Conservation (phyloP, 2,113 vertebrate genomes). For the Mirza zaza region DNA sequence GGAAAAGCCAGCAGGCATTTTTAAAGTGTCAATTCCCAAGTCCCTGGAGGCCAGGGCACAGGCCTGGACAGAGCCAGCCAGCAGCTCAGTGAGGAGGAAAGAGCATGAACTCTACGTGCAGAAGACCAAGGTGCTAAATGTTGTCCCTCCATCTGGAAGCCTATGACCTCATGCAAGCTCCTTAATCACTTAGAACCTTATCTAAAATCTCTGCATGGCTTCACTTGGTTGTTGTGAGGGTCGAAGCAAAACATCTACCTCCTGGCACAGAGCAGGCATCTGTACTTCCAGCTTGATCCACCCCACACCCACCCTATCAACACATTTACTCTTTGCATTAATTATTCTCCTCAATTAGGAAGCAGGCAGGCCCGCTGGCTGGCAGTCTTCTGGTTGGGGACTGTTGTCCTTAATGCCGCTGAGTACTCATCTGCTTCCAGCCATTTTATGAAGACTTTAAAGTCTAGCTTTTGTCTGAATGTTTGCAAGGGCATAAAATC, state of each 20-base stretch:
- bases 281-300: neutral
- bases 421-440: neutral
- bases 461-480: neutral
- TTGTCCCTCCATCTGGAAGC: neutral
- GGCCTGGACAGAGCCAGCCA: neutral
- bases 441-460: neutral
- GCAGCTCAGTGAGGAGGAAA: neutral
- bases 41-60: constrained; percentile 64
- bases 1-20: constrained; percentile 8
- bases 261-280: neutral
- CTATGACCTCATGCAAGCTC: neutral
- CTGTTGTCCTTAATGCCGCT: neutral
- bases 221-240: neutral
- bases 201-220: neutral
- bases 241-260: neutral
- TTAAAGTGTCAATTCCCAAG: constrained; percentile 48
- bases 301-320: neutral
- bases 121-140: neutral
- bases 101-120: neutral
- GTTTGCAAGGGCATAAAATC: neutral
- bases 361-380: neutral
- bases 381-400: neutral
- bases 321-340: neutral
- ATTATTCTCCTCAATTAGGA: neutral
- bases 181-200: neutral